Evolutionary conservation across 2,797 vertebrate genomes (phyloP).

Genomic region (Tauraco hartlaubi): DNA sequence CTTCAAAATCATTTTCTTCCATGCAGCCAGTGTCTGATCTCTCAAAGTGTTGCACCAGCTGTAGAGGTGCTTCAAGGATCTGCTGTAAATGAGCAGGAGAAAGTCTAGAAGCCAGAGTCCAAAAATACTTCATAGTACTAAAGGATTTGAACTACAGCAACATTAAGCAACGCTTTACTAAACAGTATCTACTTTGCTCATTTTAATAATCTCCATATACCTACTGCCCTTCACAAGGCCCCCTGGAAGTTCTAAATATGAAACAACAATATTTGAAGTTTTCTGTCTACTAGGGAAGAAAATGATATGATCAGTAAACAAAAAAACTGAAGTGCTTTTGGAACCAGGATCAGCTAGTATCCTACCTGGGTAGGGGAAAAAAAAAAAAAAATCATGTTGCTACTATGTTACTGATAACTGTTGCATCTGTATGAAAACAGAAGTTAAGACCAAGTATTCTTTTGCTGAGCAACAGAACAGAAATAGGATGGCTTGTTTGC

Average conservation of each 20-base stretch:
- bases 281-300: background rate
- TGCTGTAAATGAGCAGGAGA: background rate
- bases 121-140: background rate
- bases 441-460: background rate
- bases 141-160: background rate
- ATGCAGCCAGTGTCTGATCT: background rate
- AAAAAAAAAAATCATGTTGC: background rate
- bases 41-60: background rate
- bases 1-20: background rate
- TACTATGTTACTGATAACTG: background rate
- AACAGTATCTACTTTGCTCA: background rate
- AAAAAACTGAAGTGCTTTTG: background rate
- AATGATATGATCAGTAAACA: background rate
- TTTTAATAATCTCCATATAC: background rate
- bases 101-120: background rate
- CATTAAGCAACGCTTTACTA: background rate
- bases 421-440: background rate
- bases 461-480: background rate
- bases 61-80: background rate
- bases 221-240: background rate
- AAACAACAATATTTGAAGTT: background rate
- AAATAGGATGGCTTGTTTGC: background rate
- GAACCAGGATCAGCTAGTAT: background rate
- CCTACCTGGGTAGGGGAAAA: background rate
- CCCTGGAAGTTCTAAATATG: background rate